Evolutionary conservation across 2,888 invertebrate species (phyloP).

Genomic region (Rotaria macrura): DNA sequence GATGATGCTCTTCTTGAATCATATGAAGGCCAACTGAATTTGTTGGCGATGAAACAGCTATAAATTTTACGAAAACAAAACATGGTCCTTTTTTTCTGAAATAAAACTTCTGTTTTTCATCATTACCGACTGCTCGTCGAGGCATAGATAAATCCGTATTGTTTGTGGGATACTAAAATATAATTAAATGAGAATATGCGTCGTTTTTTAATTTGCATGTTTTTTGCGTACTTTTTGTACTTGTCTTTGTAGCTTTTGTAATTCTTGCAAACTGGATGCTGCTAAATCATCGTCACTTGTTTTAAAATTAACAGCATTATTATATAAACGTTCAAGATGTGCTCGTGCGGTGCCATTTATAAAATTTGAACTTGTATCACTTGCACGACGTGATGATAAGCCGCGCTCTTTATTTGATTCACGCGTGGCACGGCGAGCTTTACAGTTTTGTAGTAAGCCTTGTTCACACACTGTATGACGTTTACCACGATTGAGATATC

Average conservation of each 20-base stretch:
- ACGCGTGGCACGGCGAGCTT: not conserved
- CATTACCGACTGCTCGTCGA: not conserved
- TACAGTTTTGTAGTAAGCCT: not conserved
- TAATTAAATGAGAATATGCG: not conserved
- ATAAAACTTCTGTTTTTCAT: no score
- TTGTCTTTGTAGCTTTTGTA: not conserved
- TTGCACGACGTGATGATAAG: not conserved
- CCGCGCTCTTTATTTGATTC: not conserved
- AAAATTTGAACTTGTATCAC: not conserved
- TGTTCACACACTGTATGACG: conserved; percentile 18
- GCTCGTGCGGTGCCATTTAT: not conserved
- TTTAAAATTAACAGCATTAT: not conserved
- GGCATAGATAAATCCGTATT: not conserved
- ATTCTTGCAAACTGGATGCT: conserved; percentile 10
- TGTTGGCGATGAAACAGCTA: not conserved
- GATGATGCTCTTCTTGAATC: conserved; percentile 18
- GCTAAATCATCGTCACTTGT: not conserved
- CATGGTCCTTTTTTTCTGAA: no score
- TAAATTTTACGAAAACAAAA: no score
- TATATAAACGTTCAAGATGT: conserved; percentile 6
- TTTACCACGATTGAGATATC: not conserved
- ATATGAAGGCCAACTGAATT: not conserved
- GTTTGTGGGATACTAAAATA: not conserved
- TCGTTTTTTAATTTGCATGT: not conserved
- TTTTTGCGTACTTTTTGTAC: not conserved